Percentiles rank a stretch among this genome's conserved stretches.
Conservation (phyloP, 2,797 vertebrate genomes). For the Sebastes iracundus region DNA sequence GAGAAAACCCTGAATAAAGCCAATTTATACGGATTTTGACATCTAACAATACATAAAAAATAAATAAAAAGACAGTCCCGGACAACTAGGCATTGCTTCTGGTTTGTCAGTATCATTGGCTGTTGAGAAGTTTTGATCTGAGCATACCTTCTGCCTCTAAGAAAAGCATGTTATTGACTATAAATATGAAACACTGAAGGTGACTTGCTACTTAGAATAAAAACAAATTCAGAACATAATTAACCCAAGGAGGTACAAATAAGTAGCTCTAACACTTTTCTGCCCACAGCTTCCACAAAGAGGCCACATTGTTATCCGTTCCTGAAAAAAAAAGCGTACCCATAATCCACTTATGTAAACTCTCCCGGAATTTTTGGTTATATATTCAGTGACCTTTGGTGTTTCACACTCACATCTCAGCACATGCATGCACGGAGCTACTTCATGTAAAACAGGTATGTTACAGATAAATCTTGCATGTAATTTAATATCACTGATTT, state of each 20-base stretch:
- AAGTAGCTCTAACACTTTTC: neutral
- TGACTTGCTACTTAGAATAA: neutral
- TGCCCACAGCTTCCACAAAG: constrained; percentile 13
- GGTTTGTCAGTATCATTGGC: neutral
- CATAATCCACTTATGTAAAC: constrained; percentile 35
- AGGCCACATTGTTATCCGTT: constrained; percentile 2
- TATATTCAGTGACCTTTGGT: neutral
- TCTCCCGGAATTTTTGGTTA: constrained; percentile 5
- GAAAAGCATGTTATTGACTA: neutral
- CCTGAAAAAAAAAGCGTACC: constrained; percentile 6
- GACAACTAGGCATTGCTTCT: neutral
- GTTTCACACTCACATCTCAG: neutral
- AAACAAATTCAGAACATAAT: neutral
- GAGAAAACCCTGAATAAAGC: neutral
- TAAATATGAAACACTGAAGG: neutral
- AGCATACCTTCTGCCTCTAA: neutral
- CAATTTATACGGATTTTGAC: neutral
- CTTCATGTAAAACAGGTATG: constrained; percentile 36
- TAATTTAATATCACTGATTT: neutral
- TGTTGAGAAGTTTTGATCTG: neutral
- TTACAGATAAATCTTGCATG: neutral
- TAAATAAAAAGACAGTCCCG: neutral
- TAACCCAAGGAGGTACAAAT: neutral
- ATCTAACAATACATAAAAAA: neutral
- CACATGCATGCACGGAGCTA: neutral